Conservation (phyloP, 2,888 invertebrate species). For the Embidobia sp. region DNA sequence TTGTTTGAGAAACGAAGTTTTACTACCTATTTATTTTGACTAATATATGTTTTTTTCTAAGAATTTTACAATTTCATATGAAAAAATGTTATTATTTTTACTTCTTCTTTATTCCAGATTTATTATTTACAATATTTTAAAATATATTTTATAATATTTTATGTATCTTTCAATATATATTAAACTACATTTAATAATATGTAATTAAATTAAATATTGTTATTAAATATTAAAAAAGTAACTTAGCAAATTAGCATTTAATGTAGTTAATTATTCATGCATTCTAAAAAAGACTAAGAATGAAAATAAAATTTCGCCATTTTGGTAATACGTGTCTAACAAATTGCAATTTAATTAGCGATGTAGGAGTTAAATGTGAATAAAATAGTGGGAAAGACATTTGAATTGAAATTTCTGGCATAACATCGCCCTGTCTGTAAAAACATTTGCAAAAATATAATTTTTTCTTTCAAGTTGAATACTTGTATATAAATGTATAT, state of each 20-base stretch:
- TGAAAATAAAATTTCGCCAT: background rate
- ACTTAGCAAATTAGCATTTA: too few relatives aligned
- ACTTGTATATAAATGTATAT: too few relatives aligned
- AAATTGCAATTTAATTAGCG: constrained; percentile 12
- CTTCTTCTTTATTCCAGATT: too few relatives aligned
- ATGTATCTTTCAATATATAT: too few relatives aligned
- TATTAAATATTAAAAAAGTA: too few relatives aligned
- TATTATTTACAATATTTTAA: too few relatives aligned
- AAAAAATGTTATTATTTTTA: background rate
- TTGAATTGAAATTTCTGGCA: constrained; percentile 2
- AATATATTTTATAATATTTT: too few relatives aligned
- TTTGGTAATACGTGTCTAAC: background rate
- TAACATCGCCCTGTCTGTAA: background rate
- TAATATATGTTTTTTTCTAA: background rate
- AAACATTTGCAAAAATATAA: background rate
- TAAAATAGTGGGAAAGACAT: background rate
- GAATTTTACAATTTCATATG: background rate
- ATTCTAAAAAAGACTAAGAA: background rate
- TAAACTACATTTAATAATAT: too few relatives aligned
- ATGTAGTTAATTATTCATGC: background rate
- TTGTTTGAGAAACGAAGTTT: constrained; percentile 3
- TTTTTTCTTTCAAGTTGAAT: too few relatives aligned
- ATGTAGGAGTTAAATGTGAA: background rate
- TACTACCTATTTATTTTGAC: background rate
- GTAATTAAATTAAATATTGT: too few relatives aligned